Percentiles rank a stretch among this genome's conserved stretches.
Evolutionary conservation across 2,113 vertebrate genomes (phyloP).

Genomic region (Menidia beryllina): DNA sequence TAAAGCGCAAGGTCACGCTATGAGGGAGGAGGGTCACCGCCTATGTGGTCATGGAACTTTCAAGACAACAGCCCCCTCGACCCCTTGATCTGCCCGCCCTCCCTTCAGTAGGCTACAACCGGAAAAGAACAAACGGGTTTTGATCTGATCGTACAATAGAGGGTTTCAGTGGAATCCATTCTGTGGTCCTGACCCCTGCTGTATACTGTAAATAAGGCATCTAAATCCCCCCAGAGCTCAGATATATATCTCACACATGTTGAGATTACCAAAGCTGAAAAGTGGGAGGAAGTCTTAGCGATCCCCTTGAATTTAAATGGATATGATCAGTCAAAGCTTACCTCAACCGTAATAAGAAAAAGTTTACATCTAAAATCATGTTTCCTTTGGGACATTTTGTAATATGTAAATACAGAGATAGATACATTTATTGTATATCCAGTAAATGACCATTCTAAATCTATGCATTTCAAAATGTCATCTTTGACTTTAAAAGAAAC

Average conservation of each 20-base stretch:
- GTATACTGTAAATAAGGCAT: conserved; percentile 34
- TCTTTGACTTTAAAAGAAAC: no score
- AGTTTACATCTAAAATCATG: no score
- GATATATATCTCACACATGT: conserved; percentile 42
- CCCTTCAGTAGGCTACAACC: conserved; percentile 18
- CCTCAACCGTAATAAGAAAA: no score
- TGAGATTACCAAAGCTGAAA: background rate
- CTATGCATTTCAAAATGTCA: no score
- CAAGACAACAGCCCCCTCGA: conserved; percentile 48
- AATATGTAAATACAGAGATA: no score
- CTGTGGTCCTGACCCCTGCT: conserved; percentile 44
- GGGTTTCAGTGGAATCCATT: conserved; percentile 50
- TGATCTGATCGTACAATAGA: conserved; percentile 67
- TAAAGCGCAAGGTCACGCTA: conserved; percentile 50
- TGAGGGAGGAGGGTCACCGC: conserved; percentile 65
- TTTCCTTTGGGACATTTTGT: no score
- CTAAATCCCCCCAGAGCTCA: conserved; percentile 12
- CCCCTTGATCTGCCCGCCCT: conserved; percentile 43
- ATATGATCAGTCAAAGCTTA: background rate
- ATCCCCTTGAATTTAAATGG: background rate
- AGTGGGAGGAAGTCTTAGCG: background rate
- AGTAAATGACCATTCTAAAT: no score
- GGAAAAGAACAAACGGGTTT: conserved; percentile 64
- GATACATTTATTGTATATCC: no score
- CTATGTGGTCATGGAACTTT: conserved; percentile 70